Conservation (phyloP, 2,888 invertebrate genomes). For the Apodemia hepburni region DNA sequence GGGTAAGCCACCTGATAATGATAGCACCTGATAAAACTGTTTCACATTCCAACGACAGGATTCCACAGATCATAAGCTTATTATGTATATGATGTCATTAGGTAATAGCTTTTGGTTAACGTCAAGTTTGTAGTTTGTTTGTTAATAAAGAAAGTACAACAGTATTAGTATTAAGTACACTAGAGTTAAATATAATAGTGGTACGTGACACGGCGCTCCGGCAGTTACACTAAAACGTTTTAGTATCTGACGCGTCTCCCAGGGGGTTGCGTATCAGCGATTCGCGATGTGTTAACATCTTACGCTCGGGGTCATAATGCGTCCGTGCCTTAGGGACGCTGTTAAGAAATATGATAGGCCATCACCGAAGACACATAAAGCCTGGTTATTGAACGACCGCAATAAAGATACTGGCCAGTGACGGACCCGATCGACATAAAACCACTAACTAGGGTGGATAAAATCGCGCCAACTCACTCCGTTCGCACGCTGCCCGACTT, state of each 20-base stretch:
- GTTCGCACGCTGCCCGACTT: conserved; percentile 38
- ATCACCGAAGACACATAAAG: conserved; percentile 40
- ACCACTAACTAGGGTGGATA: conserved; percentile 38
- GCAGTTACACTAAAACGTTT: conserved; percentile 7
- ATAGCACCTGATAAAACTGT: too few species aligned
- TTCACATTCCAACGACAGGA: too few species aligned
- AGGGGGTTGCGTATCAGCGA: background rate
- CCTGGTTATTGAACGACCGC: conserved; percentile 40
- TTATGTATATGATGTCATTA: too few species aligned
- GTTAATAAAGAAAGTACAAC: too few species aligned
- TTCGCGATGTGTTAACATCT: conserved; percentile 14
- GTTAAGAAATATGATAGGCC: conserved; percentile 32
- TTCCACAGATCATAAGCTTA: too few species aligned
- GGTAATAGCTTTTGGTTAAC: too few species aligned
- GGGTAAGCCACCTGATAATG: too few species aligned
- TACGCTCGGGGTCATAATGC: conserved; percentile 22
- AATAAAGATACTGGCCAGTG: conserved; percentile 46
- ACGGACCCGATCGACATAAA: conserved; percentile 28
- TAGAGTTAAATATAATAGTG: background rate
- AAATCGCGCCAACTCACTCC: conserved; percentile 45
- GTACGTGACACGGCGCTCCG: background rate
- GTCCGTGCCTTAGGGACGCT: conserved; percentile 25
- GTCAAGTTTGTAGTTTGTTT: too few species aligned
- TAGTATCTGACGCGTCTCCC: conserved; percentile 6
- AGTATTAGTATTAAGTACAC: background rate